These are phyloP conservation scores for Trichogramma pretiosum DNA, from an alignment of 1,140 invertebrate genomes.

Conservation along the genomic window DNA sequence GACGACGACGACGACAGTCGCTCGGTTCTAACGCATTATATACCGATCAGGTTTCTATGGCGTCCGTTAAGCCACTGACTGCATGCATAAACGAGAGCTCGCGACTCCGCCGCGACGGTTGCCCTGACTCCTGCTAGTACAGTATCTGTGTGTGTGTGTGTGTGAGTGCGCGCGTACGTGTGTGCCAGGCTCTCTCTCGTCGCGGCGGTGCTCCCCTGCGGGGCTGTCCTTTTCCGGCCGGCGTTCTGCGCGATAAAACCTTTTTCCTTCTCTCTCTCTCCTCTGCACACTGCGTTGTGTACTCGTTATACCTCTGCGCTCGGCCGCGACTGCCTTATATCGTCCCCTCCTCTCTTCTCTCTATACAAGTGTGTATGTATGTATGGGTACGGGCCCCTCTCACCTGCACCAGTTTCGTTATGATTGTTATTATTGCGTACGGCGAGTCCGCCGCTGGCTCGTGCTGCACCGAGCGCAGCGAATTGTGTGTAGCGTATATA, in stretches of 20 bases:
- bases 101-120: too few species aligned
- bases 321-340: too few species aligned
- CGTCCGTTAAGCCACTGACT: slow-evolving; percentile 24
- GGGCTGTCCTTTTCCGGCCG: slow-evolving; percentile 2
- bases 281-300: background rate
- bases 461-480: slow-evolving; percentile 9
- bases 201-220: slow-evolving; percentile 1
- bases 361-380: background rate
- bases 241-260: background rate
- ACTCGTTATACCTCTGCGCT: background rate
- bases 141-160: too few species aligned
- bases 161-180: too few species aligned
- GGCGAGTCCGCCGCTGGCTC: background rate
- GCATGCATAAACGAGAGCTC: background rate
- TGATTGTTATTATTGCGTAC: too few species aligned
- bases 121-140: too few species aligned
- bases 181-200: slow-evolving; percentile 4
- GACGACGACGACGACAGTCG: background rate
- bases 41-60: slow-evolving; percentile 3
- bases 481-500: too few species aligned
- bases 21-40: slow-evolving; percentile 12
- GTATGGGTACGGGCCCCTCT: slow-evolving; percentile 16
- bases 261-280: background rate
- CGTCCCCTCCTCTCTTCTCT: too few species aligned
- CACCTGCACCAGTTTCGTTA: too few species aligned